A percentile compares a stretch with the other conserved stretches of the same genome.
Evolutionary conservation across 2,797 vertebrate species (phyloP).

Genomic region (Moxostoma hubbsi): DNA sequence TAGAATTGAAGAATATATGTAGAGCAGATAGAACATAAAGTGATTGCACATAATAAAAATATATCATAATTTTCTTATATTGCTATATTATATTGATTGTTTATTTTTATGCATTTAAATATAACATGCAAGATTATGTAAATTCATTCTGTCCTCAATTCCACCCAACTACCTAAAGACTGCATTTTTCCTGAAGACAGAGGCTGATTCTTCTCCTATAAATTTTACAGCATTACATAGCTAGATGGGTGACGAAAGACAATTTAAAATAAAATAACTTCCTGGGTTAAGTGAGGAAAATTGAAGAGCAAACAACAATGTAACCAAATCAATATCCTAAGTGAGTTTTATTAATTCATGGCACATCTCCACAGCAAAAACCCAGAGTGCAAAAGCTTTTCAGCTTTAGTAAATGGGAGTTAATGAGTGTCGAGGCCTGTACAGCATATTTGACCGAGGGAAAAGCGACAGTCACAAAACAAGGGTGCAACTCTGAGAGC

Average conservation of each 20-base stretch:
- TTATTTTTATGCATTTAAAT: not conserved
- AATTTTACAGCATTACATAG: slow-evolving; percentile 33
- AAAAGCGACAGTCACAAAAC: slow-evolving; percentile 29
- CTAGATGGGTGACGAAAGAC: slow-evolving; percentile 14
- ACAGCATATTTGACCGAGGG: slow-evolving; percentile 16
- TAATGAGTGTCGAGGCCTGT: slow-evolving; percentile 51
- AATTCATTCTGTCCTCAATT: slow-evolving; percentile 5
- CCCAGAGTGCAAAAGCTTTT: slow-evolving; percentile 46
- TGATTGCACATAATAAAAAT: not conserved
- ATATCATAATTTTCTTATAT: not conserved
- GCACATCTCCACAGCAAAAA: slow-evolving; percentile 54
- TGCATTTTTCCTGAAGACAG: slow-evolving; percentile 18
- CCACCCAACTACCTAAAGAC: not conserved
- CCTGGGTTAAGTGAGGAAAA: slow-evolving; percentile 36
- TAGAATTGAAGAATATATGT: not conserved
- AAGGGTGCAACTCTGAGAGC: slow-evolving; percentile 35
- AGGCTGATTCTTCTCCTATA: slow-evolving; percentile 38
- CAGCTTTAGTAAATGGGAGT: slow-evolving; percentile 44
- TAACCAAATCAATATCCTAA: slow-evolving; percentile 47
- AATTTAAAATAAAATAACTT: slow-evolving; percentile 39
- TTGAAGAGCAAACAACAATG: slow-evolving; percentile 43
- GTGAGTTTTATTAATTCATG: slow-evolving; percentile 57
- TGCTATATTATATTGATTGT: not conserved
- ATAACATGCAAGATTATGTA: not conserved
- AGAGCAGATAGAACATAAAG: not conserved